Percentiles rank a stretch among this genome's conserved stretches.
phyloP scores from a whole-genome alignment of 2,797 vertebrate genomes.

The Argyrosomus regius region DNA sequence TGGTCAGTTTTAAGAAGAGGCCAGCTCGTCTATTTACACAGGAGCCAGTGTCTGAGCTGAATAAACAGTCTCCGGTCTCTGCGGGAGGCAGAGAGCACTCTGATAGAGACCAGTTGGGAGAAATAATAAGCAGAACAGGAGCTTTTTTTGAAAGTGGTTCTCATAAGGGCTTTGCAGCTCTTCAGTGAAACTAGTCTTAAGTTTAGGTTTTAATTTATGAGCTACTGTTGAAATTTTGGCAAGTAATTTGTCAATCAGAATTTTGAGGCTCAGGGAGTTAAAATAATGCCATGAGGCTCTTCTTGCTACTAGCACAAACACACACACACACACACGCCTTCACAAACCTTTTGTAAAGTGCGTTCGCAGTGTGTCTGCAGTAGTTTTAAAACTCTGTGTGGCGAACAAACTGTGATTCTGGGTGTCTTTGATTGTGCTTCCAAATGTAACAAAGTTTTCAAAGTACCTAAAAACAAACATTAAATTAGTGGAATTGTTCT shows the following conservation, averaged over 20 bases:
- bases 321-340: conserved; percentile 15
- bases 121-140: conserved; percentile 57
- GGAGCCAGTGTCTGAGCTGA: conserved; percentile 46
- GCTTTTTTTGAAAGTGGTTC: conserved; percentile 36
- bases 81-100: conserved; percentile 54
- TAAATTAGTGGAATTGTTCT: conserved; percentile 25
- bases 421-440: conserved; percentile 40
- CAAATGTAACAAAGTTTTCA: conserved; percentile 37
- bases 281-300: conserved; percentile 31
- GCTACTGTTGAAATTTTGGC: conserved; percentile 36
- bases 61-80: conserved; percentile 56
- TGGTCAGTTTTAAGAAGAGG: conserved; percentile 36
- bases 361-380: conserved; percentile 11
- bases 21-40: conserved; percentile 47
- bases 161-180: conserved; percentile 39
- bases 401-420: conserved; percentile 29
- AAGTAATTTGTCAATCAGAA: conserved; percentile 39
- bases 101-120: conserved; percentile 51
- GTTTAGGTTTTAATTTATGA: conserved; percentile 54
- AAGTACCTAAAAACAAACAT: conserved; percentile 18
- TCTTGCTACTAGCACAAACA: conserved; percentile 4
- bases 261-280: conserved; percentile 22
- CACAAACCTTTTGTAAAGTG: conserved; percentile 20
- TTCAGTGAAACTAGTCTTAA: conserved; percentile 33
- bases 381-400: conserved; percentile 17